Evolutionary conservation across 2,888 invertebrate genomes (phyloP).

Genomic region (Doris montereyensis): DNA sequence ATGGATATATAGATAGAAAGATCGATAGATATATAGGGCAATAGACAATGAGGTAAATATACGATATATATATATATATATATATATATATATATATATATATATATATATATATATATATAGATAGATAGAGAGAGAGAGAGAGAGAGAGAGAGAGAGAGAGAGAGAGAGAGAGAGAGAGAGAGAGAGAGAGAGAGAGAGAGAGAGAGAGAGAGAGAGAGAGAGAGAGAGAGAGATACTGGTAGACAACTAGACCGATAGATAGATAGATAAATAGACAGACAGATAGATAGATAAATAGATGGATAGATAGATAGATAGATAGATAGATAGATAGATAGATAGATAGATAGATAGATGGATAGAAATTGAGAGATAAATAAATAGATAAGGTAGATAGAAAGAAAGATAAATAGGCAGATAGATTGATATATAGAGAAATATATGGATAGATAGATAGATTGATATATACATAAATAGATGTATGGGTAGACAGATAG

Average conservation of each 20-base stretch:
- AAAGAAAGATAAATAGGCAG: not conserved
- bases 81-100: too few species aligned
- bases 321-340: not conserved
- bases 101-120: too few species aligned
- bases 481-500: not conserved
- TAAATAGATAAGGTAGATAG: not conserved
- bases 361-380: not conserved
- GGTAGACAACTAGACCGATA: not conserved
- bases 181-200: not conserved
- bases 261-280: not conserved
- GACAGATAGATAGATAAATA: not conserved
- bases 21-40: not conserved
- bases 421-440: too few species aligned
- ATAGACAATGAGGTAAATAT: not conserved
- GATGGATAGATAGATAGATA: not conserved
- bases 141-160: constrained; percentile 6
- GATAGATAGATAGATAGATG: not conserved
- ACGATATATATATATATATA: too few species aligned
- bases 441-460: not conserved
- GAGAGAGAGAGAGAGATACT: not conserved
- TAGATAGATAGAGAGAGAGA: too few species aligned
- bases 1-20: not conserved
- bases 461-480: not conserved
- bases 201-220: not conserved
- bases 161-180: constrained; percentile 22